These are phyloP conservation scores for Herpailurus yagouaroundi DNA, from an alignment of 2,113 vertebrate genomes.

Conservation along the genomic window DNA sequence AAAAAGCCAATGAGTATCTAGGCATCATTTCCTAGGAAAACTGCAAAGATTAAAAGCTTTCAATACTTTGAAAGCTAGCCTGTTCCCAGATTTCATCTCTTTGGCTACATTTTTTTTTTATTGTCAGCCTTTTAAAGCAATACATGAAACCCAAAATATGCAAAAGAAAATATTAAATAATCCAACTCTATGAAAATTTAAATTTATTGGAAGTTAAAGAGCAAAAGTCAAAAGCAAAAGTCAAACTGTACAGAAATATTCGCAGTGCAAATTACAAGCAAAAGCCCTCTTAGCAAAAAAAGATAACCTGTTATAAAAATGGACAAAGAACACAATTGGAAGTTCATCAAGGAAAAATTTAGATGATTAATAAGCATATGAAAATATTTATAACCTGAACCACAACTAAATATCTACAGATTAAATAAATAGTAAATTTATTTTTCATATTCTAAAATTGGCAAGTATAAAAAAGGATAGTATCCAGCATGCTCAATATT, in stretches of 20 bases:
- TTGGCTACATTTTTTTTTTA: background rate
- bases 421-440: background rate
- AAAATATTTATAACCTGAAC: background rate
- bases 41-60: conserved; percentile 10
- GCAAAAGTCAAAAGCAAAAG: conserved; percentile 5
- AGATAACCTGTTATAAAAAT: too few relatives aligned
- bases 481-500: background rate
- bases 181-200: background rate
- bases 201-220: conserved; percentile 5
- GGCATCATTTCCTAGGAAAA: conserved; percentile 49
- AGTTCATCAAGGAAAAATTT: background rate
- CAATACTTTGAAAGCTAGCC: background rate
- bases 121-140: background rate
- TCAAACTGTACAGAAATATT: background rate
- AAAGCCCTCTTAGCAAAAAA: background rate
- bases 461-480: background rate
- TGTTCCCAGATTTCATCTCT: background rate
- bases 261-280: background rate
- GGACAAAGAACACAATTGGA: too few relatives aligned
- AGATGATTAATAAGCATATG: background rate
- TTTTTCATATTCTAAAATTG: background rate
- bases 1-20: background rate
- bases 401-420: background rate
- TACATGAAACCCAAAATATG: background rate
- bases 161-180: conserved; percentile 27